These are phyloP conservation scores for Lutjanus argentimaculatus DNA, from an alignment of 2,797 vertebrate genomes.

Conservation along the genomic window DNA sequence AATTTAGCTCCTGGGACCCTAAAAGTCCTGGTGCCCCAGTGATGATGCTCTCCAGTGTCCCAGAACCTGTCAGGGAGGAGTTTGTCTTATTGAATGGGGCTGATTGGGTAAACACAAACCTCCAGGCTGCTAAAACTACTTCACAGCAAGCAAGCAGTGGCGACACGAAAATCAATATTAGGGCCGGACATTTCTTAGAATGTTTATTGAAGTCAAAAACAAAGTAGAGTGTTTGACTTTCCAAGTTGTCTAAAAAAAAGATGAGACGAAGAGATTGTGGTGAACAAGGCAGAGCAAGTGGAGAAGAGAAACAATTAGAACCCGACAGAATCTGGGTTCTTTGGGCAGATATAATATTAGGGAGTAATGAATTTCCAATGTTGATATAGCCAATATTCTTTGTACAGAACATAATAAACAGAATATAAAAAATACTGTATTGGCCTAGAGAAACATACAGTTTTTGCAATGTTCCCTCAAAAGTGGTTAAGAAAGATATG, in stretches of 20 bases:
- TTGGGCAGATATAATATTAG: no score
- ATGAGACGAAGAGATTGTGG: neutral
- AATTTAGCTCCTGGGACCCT: neutral
- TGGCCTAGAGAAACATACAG: no score
- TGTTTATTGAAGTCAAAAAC: conserved; percentile 17
- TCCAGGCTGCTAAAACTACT: conserved; percentile 22
- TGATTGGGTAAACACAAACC: conserved; percentile 32
- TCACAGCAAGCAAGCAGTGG: conserved; percentile 21
- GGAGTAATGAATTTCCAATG: no score
- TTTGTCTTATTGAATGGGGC: conserved; percentile 34
- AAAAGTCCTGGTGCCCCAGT: neutral
- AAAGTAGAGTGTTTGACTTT: neutral
- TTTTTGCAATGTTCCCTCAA: no score
- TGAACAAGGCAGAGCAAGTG: neutral
- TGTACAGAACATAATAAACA: no score
- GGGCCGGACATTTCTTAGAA: conserved; percentile 19
- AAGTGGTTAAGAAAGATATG: no score
- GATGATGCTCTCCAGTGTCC: neutral
- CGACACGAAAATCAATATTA: conserved; percentile 17
- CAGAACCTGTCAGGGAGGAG: conserved; percentile 13
- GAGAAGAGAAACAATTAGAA: neutral
- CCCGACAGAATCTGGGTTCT: no score
- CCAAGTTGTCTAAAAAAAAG: neutral
- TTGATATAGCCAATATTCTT: no score
- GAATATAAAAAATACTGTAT: no score